These are phyloP conservation scores for Columba guinea DNA, from an alignment of 2,797 vertebrate species.

Conservation along the genomic window DNA sequence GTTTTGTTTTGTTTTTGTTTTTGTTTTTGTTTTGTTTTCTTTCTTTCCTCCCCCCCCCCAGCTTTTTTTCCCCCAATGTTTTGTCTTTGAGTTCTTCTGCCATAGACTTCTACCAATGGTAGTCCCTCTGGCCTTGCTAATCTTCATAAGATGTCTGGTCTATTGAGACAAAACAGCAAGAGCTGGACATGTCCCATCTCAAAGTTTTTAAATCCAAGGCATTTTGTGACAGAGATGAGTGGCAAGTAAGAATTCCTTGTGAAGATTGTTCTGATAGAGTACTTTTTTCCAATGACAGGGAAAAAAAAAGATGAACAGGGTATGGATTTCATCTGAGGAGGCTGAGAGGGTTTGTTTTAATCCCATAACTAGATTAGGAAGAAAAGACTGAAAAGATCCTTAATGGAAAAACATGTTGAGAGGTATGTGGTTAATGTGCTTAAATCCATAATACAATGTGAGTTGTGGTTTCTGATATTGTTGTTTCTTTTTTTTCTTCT, in stretches of 20 bases:
- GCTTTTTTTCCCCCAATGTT: background rate
- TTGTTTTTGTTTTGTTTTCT: no score
- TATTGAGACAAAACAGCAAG: background rate
- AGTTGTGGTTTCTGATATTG: background rate
- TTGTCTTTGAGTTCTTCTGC: background rate
- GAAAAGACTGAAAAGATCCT: background rate
- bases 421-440: background rate
- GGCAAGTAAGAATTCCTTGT: background rate
- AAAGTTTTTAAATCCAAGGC: background rate
- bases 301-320: background rate
- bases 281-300: background rate
- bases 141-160: background rate
- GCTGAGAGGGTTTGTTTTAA: background rate
- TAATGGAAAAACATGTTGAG: background rate
- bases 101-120: background rate
- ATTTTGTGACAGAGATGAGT: background rate
- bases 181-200: background rate
- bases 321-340: background rate
- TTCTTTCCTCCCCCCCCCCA: no score
- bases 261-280: background rate
- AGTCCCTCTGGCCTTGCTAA: background rate
- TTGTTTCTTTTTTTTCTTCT: no score
- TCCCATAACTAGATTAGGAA: background rate
- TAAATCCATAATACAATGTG: background rate
- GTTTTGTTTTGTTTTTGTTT: no score